Evolutionary conservation across 2,113 vertebrate species (phyloP), one percentile per base, ranked within the genome.

Genomic region (Gopherus evgoodei): DNA sequence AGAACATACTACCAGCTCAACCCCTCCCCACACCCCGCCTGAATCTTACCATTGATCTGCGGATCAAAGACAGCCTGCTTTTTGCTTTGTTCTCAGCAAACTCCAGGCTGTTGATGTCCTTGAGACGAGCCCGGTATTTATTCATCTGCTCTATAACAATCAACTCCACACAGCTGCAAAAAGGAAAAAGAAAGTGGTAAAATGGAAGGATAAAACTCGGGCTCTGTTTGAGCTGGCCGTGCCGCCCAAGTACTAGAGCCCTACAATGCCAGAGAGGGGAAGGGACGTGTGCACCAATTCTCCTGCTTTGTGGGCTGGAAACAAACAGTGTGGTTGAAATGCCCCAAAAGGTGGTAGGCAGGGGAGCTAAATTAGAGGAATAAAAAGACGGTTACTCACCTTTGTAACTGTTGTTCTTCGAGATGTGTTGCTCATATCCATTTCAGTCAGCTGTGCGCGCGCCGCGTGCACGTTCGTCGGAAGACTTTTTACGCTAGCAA

Each of bases 1-100:
- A 50, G 8, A 38, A 25, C 57, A 8, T 13, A 19, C 27, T 3
- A 16, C 49, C 44, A 65, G 75, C 52, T 59, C 52, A 88, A 14
- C 42, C 85, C 25, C 38, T 3, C 5, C 5, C 62, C 90, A 11
- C 47, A 6, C 47, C 6, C 5, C 5, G 59, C 21, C n/a, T 57
- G 21, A 8, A 81, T 94, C 99, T 99, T 98, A 99, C 99, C 99
- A 99, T 99, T 3, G 99, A 99, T 95, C 99, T 98, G 87, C 99
- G 99, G 89, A 99, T 99, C 92, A 99, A 93, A 2, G 99, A 99
- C 86, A 99, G 98, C 72, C 99, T 99, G 93, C 98, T 99, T 97
- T 99, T 99, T 96, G 99, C 99, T 97, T 99, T 99, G 97, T 98
- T 99, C 97, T 99, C 99, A 1, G 99, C 99, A 87, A 99, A 99